Conservation (phyloP, 2,797 vertebrate genomes). For the Cuniculus paca region DNA sequence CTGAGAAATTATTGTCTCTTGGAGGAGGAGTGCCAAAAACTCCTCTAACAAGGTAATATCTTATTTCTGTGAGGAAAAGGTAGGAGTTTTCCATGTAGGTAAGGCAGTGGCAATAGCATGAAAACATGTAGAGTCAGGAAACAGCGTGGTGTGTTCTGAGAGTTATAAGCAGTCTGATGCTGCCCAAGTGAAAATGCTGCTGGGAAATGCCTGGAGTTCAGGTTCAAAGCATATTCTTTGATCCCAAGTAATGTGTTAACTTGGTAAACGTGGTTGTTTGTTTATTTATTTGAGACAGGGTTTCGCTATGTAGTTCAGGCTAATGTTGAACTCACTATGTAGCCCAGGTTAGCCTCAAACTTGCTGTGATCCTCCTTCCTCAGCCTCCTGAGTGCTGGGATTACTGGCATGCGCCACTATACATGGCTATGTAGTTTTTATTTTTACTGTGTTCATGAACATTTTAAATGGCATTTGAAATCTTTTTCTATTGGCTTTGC, state of each 20-base stretch:
- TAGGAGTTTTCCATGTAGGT: background rate
- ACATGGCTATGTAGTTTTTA: constrained; percentile 1
- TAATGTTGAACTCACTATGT: background rate
- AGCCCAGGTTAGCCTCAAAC: background rate
- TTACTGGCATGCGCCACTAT: background rate
- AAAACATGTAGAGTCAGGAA: background rate
- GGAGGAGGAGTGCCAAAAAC: background rate
- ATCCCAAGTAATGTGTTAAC: constrained; percentile 38
- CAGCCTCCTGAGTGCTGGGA: background rate
- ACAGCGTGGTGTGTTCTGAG: background rate
- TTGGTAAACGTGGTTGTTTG: background rate
- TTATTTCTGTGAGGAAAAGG: background rate
- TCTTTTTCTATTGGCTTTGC: constrained; percentile 32
- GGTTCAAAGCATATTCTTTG: background rate
- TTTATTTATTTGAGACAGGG: background rate
- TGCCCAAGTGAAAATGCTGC: background rate
- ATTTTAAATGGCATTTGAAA: constrained; percentile 62
- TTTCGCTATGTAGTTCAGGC: background rate
- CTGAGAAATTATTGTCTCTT: constrained; percentile 9
- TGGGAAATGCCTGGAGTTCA: constrained; percentile 8
- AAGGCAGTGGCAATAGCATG: background rate
- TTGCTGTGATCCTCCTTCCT: background rate
- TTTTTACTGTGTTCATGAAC: constrained; percentile 56
- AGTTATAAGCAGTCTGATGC: background rate
- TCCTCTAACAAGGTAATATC: background rate